phyloP scores from a whole-genome alignment of 2,797 vertebrate species.

The Enteromius paludinosus region DNA sequence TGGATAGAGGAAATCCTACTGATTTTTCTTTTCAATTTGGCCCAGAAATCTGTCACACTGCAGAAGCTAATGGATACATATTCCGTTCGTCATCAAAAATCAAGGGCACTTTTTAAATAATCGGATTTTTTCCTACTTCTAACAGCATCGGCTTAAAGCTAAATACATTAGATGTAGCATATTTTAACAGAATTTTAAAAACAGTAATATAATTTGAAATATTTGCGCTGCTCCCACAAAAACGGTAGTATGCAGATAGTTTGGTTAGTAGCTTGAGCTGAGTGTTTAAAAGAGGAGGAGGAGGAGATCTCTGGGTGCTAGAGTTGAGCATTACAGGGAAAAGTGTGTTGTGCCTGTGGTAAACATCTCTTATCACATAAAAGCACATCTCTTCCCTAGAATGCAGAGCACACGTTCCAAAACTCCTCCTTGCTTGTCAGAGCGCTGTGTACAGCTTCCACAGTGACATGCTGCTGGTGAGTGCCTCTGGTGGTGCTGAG shows the following conservation, averaged over 20 bases:
- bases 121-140: neutral
- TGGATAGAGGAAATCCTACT: neutral
- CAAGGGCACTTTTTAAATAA: no score
- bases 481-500: constrained; percentile 40
- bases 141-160: neutral
- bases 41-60: neutral
- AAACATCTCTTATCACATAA: constrained; percentile 56
- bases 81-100: neutral
- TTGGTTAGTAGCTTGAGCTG: constrained; percentile 21
- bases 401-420: constrained; percentile 42
- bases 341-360: constrained; percentile 37
- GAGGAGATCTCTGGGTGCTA: constrained; percentile 29
- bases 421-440: constrained; percentile 48
- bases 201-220: neutral
- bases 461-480: constrained; percentile 24
- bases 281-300: constrained; percentile 25
- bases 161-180: neutral
- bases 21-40: neutral
- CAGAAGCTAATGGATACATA: neutral
- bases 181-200: neutral
- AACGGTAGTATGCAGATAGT: neutral
- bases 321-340: constrained; percentile 33
- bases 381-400: constrained; percentile 51
- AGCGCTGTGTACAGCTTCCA: constrained; percentile 35
- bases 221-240: neutral